Conservation (phyloP, 2,113 vertebrate species). For the Macrotus californicus region DNA sequence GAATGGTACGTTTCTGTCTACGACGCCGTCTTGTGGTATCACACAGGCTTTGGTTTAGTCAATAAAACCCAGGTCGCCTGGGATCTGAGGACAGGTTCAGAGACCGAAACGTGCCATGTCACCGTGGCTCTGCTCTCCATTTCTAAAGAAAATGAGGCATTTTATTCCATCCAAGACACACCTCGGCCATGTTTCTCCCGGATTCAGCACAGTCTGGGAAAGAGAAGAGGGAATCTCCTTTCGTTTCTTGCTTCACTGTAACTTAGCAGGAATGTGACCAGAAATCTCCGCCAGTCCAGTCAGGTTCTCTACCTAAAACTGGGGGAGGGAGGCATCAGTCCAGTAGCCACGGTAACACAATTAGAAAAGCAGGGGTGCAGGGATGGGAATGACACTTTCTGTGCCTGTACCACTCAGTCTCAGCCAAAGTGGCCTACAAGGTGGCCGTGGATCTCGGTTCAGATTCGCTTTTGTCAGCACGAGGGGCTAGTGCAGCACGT, state of each 20-base stretch:
- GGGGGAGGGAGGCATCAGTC: too few relatives aligned
- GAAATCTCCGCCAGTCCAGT: background rate
- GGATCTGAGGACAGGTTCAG: background rate
- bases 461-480: background rate
- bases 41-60: background rate
- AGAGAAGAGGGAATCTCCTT: background rate
- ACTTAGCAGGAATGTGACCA: background rate
- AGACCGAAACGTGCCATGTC: background rate
- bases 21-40: background rate
- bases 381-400: rapidly evolving
- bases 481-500: background rate
- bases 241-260: background rate
- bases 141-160: background rate
- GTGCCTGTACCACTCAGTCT: rapidly evolving
- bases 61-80: background rate
- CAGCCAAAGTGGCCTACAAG: background rate
- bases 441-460: background rate
- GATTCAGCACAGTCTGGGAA: background rate
- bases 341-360: too few relatives aligned
- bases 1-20: background rate
- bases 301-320: background rate
- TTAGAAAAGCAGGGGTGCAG: rapidly evolving
- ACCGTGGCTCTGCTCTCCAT: background rate
- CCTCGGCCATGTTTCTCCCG: background rate
- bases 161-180: background rate